Base-by-base conservation (phyloP, 2,113 vertebrate genomes). In the Zosterops pallidus region DNA sequence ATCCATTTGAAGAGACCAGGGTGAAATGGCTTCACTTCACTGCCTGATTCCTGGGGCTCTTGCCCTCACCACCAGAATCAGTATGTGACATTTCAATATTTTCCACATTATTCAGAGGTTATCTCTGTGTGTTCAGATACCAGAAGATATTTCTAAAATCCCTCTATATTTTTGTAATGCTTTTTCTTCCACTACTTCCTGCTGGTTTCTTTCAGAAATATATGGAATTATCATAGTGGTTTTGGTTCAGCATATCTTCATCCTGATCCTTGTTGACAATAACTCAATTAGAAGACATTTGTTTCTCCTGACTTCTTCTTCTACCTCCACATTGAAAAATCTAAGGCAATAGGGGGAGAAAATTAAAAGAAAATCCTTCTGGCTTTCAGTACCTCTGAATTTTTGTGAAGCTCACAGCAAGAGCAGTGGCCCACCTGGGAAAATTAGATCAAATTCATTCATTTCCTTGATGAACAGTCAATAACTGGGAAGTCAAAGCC, bases 381-480 rank as follows among this genome's bases (percentile, higher is more conserved):
- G 50, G 83, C 69, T 63, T 60, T 83, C 16, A 77, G 50, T 62
- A 17, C 39, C 44, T 53, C 56, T 50, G 39, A 72, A 79, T 35
- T 85, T 93, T 33, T 44, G 47, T 82, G 24, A 79, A 42, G 23
- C 26, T 64, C 31, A 47, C 3, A 57, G 55, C 7, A 56, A 85
- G 49, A 76, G 44, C 69, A 82, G 82, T 10, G 39, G 53, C n/a
- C 78, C 65, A 86, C 29, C 65, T 69, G 68, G 91, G 83, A 82
- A 96, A 96, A 88, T 83, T 11, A 92, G 53, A 94, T 79, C 81
- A 90, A 89, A 91, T 64, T 76, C 55, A 94, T 90, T 79, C 50
- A 82, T 97, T 96, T 95, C 79, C 72, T 49, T 97, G 94, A 97
- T 89, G 74, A 93, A 96, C 74, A 78, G 81, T 92, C 95, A 96